A percentile compares a stretch with the other conserved stretches of the same genome.
These are phyloP conservation scores for Stercorarius parasiticus DNA, from an alignment of 2,113 vertebrate species.

Conservation along the genomic window DNA sequence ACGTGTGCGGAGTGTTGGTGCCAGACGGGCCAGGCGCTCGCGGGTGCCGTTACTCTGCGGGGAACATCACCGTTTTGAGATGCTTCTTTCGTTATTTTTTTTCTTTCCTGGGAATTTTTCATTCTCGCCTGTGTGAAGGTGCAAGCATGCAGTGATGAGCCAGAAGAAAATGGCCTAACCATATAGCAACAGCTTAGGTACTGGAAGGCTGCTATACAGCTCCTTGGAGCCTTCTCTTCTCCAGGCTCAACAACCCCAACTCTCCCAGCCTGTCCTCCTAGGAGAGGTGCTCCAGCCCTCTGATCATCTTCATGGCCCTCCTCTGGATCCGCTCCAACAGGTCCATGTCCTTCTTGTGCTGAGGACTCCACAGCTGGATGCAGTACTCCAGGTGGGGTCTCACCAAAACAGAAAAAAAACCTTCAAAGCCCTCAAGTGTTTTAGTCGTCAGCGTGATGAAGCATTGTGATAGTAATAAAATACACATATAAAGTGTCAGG, in stretches of 20 bases:
- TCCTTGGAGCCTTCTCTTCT: not conserved
- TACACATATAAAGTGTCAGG: fast-evolving
- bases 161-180: fast-evolving
- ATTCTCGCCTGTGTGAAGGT: fast-evolving
- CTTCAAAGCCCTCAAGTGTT: not conserved
- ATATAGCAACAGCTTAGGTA: not conserved
- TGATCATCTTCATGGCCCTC: not conserved
- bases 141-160: fast-evolving
- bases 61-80: not conserved
- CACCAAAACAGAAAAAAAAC: not conserved
- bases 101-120: fast-evolving
- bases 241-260: not conserved
- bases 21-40: not conserved
- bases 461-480: not conserved
- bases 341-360: not conserved
- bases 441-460: not conserved
- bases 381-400: not conserved
- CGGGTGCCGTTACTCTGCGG: not conserved
- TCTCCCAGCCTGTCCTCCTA: not conserved
- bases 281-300: not conserved
- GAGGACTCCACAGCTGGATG: not conserved
- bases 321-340: not conserved
- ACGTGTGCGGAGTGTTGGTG: fast-evolving
- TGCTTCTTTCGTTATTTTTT: no score
- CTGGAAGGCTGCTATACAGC: not conserved